These are phyloP conservation scores for Ectemnius lituratus DNA, from an alignment of 2,888 invertebrate genomes.

Conservation along the genomic window DNA sequence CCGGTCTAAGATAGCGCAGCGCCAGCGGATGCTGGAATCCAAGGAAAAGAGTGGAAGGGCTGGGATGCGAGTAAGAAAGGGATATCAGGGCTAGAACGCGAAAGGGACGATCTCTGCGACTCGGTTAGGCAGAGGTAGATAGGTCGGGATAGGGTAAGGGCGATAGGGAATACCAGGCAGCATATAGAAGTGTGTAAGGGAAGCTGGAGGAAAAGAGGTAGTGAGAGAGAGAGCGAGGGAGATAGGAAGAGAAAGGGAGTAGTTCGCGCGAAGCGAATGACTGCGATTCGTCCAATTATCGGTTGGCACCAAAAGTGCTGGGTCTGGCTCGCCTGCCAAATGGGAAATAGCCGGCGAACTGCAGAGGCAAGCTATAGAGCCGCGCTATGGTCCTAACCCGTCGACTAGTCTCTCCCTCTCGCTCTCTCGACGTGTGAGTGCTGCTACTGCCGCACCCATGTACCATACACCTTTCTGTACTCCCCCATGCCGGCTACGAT, in stretches of 20 bases:
- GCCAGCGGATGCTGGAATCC: background rate
- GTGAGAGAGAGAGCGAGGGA: conserved; percentile 21
- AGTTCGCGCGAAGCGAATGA: conserved; percentile 72
- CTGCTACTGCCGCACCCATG: conserved; percentile 37
- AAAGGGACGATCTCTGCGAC: conserved; percentile 11
- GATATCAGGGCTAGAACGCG: background rate
- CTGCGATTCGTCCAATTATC: conserved; percentile 75
- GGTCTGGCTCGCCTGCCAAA: conserved; percentile 74
- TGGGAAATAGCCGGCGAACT: conserved; percentile 73
- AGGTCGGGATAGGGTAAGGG: conserved; percentile 8
- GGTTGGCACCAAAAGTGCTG: conserved; percentile 75
- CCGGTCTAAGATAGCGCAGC: background rate
- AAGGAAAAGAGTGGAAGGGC: background rate
- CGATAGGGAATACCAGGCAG: conserved; percentile 15
- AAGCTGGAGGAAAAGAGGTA: conserved; percentile 1
- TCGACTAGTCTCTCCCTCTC: too few relatives aligned
- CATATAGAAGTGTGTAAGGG: conserved; percentile 15
- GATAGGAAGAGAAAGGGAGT: conserved; percentile 38
- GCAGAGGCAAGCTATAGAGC: conserved; percentile 64
- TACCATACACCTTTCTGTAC: conserved; percentile 30
- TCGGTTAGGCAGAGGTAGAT: background rate
- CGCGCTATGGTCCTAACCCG: conserved; percentile 54
- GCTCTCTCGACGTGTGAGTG: conserved; percentile 48
- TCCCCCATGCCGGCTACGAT: conserved; percentile 41
- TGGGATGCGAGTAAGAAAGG: background rate